Percentiles rank a stretch among this genome's conserved stretches.
These are phyloP conservation scores for Philopedon plagiatum DNA, from an alignment of 2,888 invertebrate species.

Conservation along the genomic window DNA sequence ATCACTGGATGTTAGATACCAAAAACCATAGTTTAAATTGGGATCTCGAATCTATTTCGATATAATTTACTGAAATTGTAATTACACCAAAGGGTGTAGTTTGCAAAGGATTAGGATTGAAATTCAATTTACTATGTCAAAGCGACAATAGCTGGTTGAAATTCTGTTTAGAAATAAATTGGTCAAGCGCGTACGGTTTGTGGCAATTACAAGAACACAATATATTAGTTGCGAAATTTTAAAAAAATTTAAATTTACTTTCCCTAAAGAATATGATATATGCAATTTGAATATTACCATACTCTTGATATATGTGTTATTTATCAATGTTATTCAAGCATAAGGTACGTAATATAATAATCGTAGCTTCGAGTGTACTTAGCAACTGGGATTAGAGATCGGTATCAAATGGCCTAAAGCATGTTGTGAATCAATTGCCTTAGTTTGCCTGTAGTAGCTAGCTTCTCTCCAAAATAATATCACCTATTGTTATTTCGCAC, in stretches of 20 bases:
- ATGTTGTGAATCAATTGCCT: not conserved
- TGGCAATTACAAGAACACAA: not conserved
- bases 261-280: not conserved
- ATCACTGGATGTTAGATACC: too few relatives aligned
- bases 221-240: not conserved
- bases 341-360: too few relatives aligned
- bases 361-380: too few relatives aligned
- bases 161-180: not conserved
- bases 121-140: slow-evolving; percentile 12
- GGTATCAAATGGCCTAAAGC: not conserved
- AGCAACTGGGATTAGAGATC: too few relatives aligned
- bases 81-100: slow-evolving; percentile 9
- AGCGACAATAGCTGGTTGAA: slow-evolving; percentile 10
- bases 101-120: slow-evolving; percentile 8
- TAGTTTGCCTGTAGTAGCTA: not conserved
- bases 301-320: too few relatives aligned
- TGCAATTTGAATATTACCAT: too few relatives aligned
- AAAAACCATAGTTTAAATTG: slow-evolving; percentile 19
- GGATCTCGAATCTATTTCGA: not conserved
- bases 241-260: not conserved
- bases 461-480: too few relatives aligned
- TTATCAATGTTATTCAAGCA: too few relatives aligned
- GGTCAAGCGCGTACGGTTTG: not conserved
- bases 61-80: slow-evolving; percentile 31
- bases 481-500: too few relatives aligned